Base-by-base conservation (phyloP, 2,888 invertebrate species). In the Lycia hirtaria region DNA sequence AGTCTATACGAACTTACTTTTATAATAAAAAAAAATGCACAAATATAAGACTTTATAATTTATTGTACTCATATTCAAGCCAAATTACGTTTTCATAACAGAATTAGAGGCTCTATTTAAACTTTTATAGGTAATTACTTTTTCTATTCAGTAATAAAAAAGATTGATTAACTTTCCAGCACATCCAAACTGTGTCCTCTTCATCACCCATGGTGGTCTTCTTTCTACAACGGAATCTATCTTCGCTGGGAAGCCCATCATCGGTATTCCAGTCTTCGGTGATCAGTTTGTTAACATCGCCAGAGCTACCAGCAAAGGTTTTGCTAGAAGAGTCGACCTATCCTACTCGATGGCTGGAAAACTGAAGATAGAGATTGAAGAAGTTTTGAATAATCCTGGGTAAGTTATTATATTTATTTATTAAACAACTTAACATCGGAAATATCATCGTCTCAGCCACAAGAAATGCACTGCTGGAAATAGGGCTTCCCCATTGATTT, bases 131-230 rank as follows among this genome's bases (percentile, higher is more conserved):
- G n/a, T n/a, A n/a, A n/a, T n/a, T n/a, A n/a, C n/a, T n/a, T n/a
- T n/a, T n/a, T n/a, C n/a, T n/a, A n/a, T n/a, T n/a, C n/a, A n/a
- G n/a, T n/a, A n/a, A n/a, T n/a, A n/a, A n/a, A n/a, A 7, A 3
- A 1, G 9, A 19, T 7, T 22, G n/a, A n/a, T 12, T 12, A 20
- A 1, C 7, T 68, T 41, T 51, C 0, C 73, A 88, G 88, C 81
- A 10, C 88, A 88, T 51, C 80, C 81, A 1, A 88, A 87, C 53
- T 83, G 82, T 55, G 33, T 78, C 0, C 68, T 88, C 0, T 88
- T 88, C 61, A 84, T 88, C 37, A 84, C 86, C 0, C 88, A 88
- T 26, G 87, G 88, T 1, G 88, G 88, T n/a, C 68, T 83, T 0
- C 68, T 88, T 0, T 88, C 88, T 0, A 80, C 75, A 0, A 82